phyloP scores from a whole-genome alignment of 2,113 vertebrate species.

The Myiopsitta monachus region DNA sequence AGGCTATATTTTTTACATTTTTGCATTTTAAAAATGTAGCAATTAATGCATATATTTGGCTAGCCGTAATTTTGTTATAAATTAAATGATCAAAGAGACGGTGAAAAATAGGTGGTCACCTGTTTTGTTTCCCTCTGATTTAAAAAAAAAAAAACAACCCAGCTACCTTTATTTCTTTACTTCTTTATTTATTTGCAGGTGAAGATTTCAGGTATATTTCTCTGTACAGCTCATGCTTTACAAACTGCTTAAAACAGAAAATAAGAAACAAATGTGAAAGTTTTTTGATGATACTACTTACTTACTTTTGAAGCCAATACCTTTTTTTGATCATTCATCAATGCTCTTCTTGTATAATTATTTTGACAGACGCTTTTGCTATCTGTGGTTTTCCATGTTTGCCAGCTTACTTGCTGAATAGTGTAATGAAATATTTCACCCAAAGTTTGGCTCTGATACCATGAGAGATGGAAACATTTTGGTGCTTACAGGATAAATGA shows the following conservation, averaged over 20 bases:
- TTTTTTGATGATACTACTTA: background rate
- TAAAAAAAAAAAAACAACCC: background rate
- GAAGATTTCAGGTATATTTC: constrained; percentile 11
- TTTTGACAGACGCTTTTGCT: constrained; percentile 6
- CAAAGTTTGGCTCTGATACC: constrained; percentile 47
- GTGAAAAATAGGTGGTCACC: background rate
- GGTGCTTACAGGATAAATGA: too few species aligned
- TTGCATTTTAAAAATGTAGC: background rate
- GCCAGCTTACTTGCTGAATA: constrained; percentile 35
- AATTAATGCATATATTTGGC: background rate
- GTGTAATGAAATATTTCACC: constrained; percentile 50
- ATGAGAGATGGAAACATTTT: background rate
- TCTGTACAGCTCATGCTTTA: constrained; percentile 21
- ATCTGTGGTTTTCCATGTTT: constrained; percentile 37
- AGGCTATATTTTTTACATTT: background rate
- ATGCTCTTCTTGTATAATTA: background rate
- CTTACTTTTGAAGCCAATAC: background rate
- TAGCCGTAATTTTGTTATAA: background rate
- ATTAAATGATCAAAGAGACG: background rate
- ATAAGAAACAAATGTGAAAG: background rate
- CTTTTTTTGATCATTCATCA: background rate
- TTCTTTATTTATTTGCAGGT: background rate
- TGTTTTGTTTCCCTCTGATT: background rate
- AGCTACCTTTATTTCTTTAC: background rate
- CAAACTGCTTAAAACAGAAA: background rate